Conservation (phyloP, 2,113 vertebrate genomes). For the Corvus moneduloides region DNA sequence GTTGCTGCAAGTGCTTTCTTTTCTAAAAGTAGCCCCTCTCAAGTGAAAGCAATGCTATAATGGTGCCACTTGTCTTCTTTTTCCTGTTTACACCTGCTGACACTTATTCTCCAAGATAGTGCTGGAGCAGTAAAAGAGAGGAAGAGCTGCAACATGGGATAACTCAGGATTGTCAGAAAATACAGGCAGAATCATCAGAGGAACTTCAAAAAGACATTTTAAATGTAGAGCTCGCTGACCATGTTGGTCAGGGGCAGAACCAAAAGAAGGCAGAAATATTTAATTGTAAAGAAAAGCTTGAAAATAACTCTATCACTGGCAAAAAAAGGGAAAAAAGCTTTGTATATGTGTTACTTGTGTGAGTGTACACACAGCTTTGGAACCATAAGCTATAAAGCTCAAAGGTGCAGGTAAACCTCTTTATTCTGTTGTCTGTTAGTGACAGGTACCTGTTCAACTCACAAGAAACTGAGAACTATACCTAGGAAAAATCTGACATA, state of each 20-base stretch:
- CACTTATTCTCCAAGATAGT: slow-evolving; percentile 3
- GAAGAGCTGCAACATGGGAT: neutral
- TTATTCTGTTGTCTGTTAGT: neutral
- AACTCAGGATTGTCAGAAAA: neutral
- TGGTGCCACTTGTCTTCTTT: slow-evolving; percentile 42
- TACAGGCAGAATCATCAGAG: neutral
- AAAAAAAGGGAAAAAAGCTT: neutral
- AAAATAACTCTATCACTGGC: neutral
- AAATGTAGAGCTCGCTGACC: neutral
- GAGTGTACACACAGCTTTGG: neutral
- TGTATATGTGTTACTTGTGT: neutral
- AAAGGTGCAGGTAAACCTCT: neutral
- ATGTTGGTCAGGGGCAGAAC: neutral
- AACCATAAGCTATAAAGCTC: neutral
- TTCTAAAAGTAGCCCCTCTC: slow-evolving; percentile 45
- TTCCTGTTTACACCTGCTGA: slow-evolving; percentile 60
- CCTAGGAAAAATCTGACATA: neutral
- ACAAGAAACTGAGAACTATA: neutral
- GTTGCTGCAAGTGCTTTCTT: slow-evolving; percentile 22
- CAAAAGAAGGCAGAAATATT: neutral
- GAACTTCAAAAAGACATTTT: neutral
- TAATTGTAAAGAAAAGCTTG: neutral
- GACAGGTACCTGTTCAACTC: neutral
- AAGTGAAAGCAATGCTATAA: slow-evolving; percentile 34
- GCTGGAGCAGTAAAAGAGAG: neutral